Percentiles rank a stretch among this genome's conserved stretches.
phyloP scores from a whole-genome alignment of 2,888 invertebrate species.

The Lordiphosa fenestrarum region DNA sequence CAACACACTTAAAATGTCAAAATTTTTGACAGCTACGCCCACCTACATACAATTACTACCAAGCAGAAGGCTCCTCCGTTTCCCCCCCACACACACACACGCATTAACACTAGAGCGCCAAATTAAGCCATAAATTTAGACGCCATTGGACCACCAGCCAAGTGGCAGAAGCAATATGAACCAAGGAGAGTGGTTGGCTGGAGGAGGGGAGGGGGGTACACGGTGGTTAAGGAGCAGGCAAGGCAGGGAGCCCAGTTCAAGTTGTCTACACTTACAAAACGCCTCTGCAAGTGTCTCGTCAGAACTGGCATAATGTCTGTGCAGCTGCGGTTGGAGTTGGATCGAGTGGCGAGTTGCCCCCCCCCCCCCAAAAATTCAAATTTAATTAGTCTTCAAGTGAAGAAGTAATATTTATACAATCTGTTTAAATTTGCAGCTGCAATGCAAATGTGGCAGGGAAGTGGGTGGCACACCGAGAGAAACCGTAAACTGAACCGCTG shows the following conservation, averaged over 20 bases:
- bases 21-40: constrained; percentile 61
- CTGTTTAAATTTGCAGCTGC: constrained; percentile 70
- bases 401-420: constrained; percentile 74
- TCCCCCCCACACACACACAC: constrained; percentile 44
- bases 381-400: constrained; percentile 78
- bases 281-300: constrained; percentile 46
- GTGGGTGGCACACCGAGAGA: constrained; percentile 29
- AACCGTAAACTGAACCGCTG: neutral
- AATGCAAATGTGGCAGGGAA: constrained; percentile 43
- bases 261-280: constrained; percentile 43
- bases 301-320: constrained; percentile 23
- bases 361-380: constrained; percentile 56
- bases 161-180: constrained; percentile 29
- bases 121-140: constrained; percentile 70
- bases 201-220: constrained; percentile 3
- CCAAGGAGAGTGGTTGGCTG: constrained; percentile 2
- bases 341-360: constrained; percentile 10
- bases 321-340: constrained; percentile 29
- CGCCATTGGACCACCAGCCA: constrained; percentile 61
- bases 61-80: neutral
- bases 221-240: constrained; percentile 35
- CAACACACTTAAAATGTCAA: constrained; percentile 58
- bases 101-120: constrained; percentile 66
- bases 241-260: constrained; percentile 39
- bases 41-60: constrained; percentile 24